Base-by-base conservation (phyloP, 2,113 vertebrate genomes). In the Corapipo altera region DNA sequence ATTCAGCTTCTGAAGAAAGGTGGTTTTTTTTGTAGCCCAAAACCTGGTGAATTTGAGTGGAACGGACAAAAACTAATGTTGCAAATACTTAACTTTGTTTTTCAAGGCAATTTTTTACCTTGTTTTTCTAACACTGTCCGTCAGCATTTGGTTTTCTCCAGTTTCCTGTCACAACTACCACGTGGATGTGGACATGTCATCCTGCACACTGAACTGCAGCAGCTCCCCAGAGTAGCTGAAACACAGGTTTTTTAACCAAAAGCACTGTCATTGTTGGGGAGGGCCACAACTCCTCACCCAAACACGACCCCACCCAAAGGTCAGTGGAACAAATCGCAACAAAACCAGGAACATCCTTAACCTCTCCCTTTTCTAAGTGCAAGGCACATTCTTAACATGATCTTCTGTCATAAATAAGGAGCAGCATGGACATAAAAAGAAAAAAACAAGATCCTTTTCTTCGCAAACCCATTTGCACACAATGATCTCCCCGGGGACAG, bases 241-340 rank as follows among this genome's bases (percentile, higher is more conserved):
- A 51, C 11, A 12, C 0, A 1, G 8, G 6, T 37, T 26, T 54
- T 33, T 19, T 8, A 44, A 49, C 19, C 7, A 48, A 11, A 35
- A 58, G 14, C 26, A 4, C 43, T 12, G 74, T 6, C 0, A 5
- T 27, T 5, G 41, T 23, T 62, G 19, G 12, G 16, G 11, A 51
- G 3, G 59, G n/a, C 14, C 16, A 24, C 65, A 70, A 4, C 33
- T 57, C 26, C 78, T 49, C 69, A 39, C 23, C 48, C 65, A 61
- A 35, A 39, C 35, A 28, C 0, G 0, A 35, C 32, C 37, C 57
- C 16, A 15, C 11, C 21, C 18, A 61, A 26, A 37, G 33, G 20
- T 8, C 6, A 4, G 46, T 16, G 35, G 12, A 41, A 66, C 16
- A 15, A 4, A 52, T 8, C 61, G 59, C 43, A 32, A 3, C 5